A percentile compares a stretch with the other conserved stretches of the same genome.
Conservation (phyloP, 2,113 vertebrate genomes). For the Bubo scandiacus region DNA sequence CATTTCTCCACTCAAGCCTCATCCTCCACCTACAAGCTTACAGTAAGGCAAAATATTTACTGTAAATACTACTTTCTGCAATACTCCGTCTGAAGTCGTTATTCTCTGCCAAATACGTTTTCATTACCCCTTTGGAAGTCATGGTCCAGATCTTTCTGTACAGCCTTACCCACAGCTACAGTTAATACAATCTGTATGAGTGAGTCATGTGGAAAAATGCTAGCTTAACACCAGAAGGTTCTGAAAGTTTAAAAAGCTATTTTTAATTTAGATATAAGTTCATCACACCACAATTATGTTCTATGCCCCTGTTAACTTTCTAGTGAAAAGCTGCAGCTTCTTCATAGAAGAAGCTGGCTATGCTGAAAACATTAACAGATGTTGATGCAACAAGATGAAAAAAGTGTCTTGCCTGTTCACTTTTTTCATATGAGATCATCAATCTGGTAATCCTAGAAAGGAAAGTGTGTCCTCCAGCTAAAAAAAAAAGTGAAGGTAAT, state of each 20-base stretch:
- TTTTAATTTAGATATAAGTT: neutral
- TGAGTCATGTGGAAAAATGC: neutral
- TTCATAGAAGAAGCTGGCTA: neutral
- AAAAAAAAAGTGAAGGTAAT: neutral
- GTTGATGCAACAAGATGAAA: neutral
- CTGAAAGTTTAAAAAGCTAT: neutral
- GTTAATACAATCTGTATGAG: neutral
- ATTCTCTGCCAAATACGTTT: neutral
- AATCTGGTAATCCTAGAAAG: neutral
- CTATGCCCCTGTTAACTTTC: neutral
- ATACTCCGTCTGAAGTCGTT: neutral
- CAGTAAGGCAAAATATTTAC: neutral
- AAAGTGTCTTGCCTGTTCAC: neutral
- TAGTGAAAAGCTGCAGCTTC: neutral
- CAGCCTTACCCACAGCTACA: neutral
- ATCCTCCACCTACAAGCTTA: neutral
- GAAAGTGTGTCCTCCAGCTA: neutral
- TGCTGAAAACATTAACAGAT: neutral
- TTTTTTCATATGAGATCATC: conserved; percentile 5
- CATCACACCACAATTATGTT: neutral
- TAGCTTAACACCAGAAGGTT: neutral
- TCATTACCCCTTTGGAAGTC: neutral
- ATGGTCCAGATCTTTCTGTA: neutral
- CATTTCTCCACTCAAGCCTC: neutral
- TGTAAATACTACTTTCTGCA: neutral